These are phyloP conservation scores for Rallus limicola DNA, from an alignment of 2,113 vertebrate genomes.

Conservation along the genomic window DNA sequence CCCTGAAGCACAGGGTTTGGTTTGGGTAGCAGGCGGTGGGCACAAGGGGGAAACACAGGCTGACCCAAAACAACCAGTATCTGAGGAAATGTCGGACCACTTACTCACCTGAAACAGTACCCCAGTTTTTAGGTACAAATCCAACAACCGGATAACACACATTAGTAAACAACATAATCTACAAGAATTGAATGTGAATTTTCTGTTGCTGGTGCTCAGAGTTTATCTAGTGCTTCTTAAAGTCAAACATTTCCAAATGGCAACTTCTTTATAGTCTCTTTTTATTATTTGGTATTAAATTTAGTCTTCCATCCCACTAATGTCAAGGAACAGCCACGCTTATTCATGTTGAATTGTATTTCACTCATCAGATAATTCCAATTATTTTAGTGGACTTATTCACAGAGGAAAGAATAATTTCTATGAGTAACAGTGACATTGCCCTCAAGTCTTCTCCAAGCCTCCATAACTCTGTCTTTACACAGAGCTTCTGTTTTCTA, in stretches of 20 bases:
- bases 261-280: not conserved
- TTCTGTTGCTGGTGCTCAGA: not conserved
- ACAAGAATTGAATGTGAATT: accelerated
- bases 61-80: not conserved
- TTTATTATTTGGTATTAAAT: not conserved
- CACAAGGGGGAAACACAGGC: not conserved
- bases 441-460: not conserved
- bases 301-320: not conserved
- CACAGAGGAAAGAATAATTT: not conserved
- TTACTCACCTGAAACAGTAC: not conserved
- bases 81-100: not conserved
- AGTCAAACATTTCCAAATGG: not conserved
- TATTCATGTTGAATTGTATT: not conserved
- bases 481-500: not conserved
- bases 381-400: not conserved
- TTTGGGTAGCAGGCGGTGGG: conserved; percentile 4
- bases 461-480: not conserved
- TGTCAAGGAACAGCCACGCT: not conserved
- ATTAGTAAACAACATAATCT: too few relatives aligned
- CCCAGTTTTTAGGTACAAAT: not conserved
- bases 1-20: conserved; percentile 2
- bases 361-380: not conserved
- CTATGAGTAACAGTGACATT: not conserved
- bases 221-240: not conserved
- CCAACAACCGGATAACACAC: not conserved